Base-by-base conservation (phyloP, 2,888 invertebrate species). In the Pecten maximus region DNA sequence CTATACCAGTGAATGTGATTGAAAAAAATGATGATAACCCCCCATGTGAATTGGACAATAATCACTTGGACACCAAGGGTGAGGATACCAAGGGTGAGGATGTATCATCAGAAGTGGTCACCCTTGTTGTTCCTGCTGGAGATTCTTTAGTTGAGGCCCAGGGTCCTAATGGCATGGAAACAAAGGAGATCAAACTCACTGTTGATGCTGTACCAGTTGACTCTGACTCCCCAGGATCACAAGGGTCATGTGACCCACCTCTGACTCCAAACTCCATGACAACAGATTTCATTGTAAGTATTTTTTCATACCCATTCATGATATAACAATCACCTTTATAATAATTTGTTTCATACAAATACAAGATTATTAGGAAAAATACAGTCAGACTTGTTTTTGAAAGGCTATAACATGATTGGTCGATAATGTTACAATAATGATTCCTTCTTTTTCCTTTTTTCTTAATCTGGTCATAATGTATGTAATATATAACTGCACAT, bases 231-330 rank as follows among this genome's bases (percentile, higher is more conserved):
- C 35, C 28, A 74, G 74, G 74, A 35, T 74, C 74, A 35, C 74
- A 74, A 35, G 74, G 74, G 74, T 74, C 74, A 74, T 74, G 74
- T 74, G 74, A 74, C 35, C 74, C 28, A 74, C 74, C 74, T 2
- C 28, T 74, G 74, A 74, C 74, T 35, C 74, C 74, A 10, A 74
- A 35, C 74, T 74, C 74, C 74, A 74, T 74, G 28, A 23, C 74
- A 74, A 35, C 74, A 74, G 74, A 74, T 74, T 74, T 74, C 28
- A 74, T 10, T 12, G 74, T 74, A 74, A 74, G 74, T 74, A 28
- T 28, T 28, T 35, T 35, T 28, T 74, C 0, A 19, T n/a, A n/a
- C n/a, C n/a, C n/a, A n/a, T n/a, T n/a, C n/a, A n/a, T n/a, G n/a
- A n/a, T n/a, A n/a, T n/a, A n/a, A n/a, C n/a, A n/a, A n/a, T n/a